Evolutionary conservation across 2,113 vertebrate genomes (phyloP).

Genomic region (Crotalus helleri): DNA sequence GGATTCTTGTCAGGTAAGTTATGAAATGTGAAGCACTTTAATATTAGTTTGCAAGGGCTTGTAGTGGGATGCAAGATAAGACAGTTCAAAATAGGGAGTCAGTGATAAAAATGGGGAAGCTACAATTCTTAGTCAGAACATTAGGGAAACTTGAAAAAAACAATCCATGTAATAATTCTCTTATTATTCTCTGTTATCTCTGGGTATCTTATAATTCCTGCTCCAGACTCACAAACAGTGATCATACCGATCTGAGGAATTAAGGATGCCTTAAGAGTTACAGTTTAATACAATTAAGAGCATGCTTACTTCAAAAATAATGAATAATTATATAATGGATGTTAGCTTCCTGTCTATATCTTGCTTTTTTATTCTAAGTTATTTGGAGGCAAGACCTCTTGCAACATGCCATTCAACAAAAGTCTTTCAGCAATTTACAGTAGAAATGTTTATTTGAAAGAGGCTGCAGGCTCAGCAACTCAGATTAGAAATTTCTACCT

Average conservation of each 20-base stretch:
- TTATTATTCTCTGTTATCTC: background rate
- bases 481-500: background rate
- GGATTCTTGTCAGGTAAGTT: constrained; percentile 87
- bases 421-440: background rate
- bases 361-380: background rate
- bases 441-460: background rate
- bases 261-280: background rate
- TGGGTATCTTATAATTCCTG: background rate
- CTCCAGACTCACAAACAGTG: background rate
- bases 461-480: background rate
- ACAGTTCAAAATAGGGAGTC: background rate
- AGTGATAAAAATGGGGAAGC: background rate
- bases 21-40: background rate
- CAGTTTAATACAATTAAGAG: background rate
- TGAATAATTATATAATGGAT: background rate
- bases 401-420: background rate
- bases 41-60: background rate
- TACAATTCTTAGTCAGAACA: background rate
- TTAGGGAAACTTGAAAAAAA: background rate
- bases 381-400: background rate
- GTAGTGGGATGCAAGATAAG: background rate
- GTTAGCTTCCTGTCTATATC: background rate
- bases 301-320: background rate
- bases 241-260: background rate
- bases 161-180: background rate